Evolutionary conservation across 1,140 invertebrate species (phyloP).

Genomic region (Drosophila suzukii): DNA sequence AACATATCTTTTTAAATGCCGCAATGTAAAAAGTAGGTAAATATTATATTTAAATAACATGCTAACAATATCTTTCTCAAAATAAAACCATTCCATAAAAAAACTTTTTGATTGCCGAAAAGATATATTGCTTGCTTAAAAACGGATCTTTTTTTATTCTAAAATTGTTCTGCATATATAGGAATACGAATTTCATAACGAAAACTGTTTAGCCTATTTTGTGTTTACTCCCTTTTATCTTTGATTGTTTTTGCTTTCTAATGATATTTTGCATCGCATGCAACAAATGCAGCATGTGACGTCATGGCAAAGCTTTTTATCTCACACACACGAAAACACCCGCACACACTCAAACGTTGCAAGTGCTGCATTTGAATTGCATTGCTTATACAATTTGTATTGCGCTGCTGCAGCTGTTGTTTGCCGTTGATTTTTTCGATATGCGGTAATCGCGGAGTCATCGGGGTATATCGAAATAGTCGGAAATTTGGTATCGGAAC

Average conservation of each 20-base stretch:
- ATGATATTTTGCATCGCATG: constrained; percentile 27
- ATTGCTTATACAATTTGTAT: constrained; percentile 52
- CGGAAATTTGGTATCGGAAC: not conserved
- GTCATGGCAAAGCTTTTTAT: constrained; percentile 53
- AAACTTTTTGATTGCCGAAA: too few species aligned
- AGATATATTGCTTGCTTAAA: too few species aligned
- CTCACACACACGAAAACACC: not conserved
- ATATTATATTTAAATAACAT: not conserved
- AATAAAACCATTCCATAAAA: too few species aligned
- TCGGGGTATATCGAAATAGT: constrained; percentile 2
- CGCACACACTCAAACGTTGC: not conserved
- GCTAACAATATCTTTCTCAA: too few species aligned
- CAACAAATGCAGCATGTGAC: constrained; percentile 75
- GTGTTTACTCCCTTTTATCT: constrained; percentile 1
- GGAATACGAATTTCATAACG: too few species aligned
- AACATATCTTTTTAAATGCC: too few species aligned
- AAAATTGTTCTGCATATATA: too few species aligned
- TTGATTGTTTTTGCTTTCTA: constrained; percentile 1
- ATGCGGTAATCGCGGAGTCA: constrained; percentile 12
- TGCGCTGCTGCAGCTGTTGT: constrained; percentile 62
- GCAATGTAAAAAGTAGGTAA: too few species aligned
- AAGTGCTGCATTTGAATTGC: constrained; percentile 55
- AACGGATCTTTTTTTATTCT: too few species aligned
- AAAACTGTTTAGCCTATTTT: too few species aligned
- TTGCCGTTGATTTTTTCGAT: constrained; percentile 32